Evolutionary conservation across 2,888 invertebrate species (phyloP), one percentile per base, ranked within the genome.

Genomic region (Lamellibrachia satsuma): DNA sequence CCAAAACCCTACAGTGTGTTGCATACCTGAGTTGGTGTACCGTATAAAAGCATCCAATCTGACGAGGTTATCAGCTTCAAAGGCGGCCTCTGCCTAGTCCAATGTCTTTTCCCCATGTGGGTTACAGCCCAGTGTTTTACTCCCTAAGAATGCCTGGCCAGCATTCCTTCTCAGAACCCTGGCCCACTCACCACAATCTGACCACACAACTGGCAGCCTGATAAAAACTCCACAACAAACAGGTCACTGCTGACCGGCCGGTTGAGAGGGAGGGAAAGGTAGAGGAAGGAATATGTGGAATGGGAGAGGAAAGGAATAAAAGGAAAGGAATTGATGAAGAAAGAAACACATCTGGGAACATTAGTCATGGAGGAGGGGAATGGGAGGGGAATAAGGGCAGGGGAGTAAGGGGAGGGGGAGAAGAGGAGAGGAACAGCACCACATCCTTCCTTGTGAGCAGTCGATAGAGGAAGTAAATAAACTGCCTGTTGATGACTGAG

Each of bases 221-320:
- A 75, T 75, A 75, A 75, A 75, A 75, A 75, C 75, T 22, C 75
- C n/a, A 75, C 75, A 75, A 75, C 75, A 75, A 75, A 75, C 75
- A 4, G 75, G 75, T 75, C 75, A 75, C 75, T 75, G 22, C 75
- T 22, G 75, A n/a, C 75, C 22, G 57, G 75, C 75, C 75, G 75
- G 22, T 22, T 15, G 3, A n/a, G 75, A 75, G 75, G 75, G 22
- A 22, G 15, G 60, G 11, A 22, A 75, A 75, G 75, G n/a, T 22
- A 75, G 15, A 11, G 22, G 4, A 75, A 11, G 4, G 22, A 75
- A 75, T 75, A 22, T 4, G 6, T 15, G 6, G 3, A 15, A 6
- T 75, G 2, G 22, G 22, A 75, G 2, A 15, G 75, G n/a, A 75
- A 75, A 3, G 3, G n/a, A 57, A 57, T 6, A 15, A 6, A 11